Percentiles rank a stretch among this genome's conserved stretches.
Conservation (phyloP, 2,888 invertebrate species). For the Dusona sp. region DNA sequence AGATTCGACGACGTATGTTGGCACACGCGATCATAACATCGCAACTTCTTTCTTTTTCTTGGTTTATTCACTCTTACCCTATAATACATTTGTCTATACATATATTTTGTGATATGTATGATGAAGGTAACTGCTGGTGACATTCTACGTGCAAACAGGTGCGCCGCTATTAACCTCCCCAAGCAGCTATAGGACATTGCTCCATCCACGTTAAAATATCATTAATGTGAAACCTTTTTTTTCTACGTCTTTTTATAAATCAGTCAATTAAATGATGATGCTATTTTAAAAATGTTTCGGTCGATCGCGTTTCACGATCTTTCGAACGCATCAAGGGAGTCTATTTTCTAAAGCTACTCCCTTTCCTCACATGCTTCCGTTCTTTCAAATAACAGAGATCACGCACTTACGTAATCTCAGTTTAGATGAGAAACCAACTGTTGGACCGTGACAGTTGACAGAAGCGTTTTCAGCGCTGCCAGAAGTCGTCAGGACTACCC, state of each 20-base stretch:
- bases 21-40: conserved; percentile 65
- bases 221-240: neutral
- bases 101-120: neutral
- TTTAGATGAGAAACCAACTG: conserved; percentile 67
- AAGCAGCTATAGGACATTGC: conserved; percentile 11
- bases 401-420: conserved; percentile 76
- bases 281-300: neutral
- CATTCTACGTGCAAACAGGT: conserved; percentile 74
- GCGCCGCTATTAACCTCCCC: conserved; percentile 60
- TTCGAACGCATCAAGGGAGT: neutral
- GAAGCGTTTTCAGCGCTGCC: conserved; percentile 77
- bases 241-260: neutral
- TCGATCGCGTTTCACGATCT: neutral
- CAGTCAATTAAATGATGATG: neutral
- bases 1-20: conserved; percentile 64
- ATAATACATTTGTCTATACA: neutral
- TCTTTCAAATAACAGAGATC: conserved; percentile 40
- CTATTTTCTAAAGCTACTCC: neutral
- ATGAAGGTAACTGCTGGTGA: conserved; percentile 34
- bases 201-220: neutral
- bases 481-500: conserved; percentile 67
- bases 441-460: conserved; percentile 80
- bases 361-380: neutral
- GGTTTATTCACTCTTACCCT: conserved; percentile 36
- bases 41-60: conserved; percentile 25